A percentile compares a stretch with the other conserved stretches of the same genome.
phyloP scores from a whole-genome alignment of 2,797 vertebrate species.

The Myripristis jacobus region DNA sequence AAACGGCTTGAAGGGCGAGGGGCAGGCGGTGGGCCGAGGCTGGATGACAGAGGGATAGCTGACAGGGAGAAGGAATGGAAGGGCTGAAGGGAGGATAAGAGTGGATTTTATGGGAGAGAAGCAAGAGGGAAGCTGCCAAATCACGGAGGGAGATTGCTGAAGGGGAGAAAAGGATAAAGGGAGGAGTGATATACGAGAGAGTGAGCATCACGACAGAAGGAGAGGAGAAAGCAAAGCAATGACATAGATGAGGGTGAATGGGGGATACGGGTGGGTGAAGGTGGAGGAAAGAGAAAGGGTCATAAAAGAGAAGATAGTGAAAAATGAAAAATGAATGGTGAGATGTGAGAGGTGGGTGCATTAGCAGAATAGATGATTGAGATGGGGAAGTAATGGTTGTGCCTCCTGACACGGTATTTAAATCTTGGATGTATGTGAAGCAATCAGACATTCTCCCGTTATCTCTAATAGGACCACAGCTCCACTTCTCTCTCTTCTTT shows the following conservation, averaged over 20 bases:
- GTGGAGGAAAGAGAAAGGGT: slow-evolving; percentile 27
- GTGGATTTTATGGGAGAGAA: background rate
- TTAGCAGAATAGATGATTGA: slow-evolving; percentile 46
- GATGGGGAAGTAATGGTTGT: slow-evolving; percentile 57
- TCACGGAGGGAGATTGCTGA: slow-evolving; percentile 9
- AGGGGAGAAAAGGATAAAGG: slow-evolving; percentile 37
- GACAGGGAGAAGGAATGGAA: slow-evolving; percentile 35
- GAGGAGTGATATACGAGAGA: slow-evolving; percentile 47
- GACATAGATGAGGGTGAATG: slow-evolving; percentile 34
- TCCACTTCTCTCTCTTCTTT: slow-evolving; percentile 40
- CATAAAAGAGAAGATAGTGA: slow-evolving; percentile 30
- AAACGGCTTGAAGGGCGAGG: slow-evolving; percentile 52
- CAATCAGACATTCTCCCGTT: slow-evolving; percentile 59
- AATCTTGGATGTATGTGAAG: slow-evolving; percentile 22
- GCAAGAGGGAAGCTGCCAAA: background rate
- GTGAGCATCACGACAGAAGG: slow-evolving; percentile 31
- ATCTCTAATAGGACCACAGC: slow-evolving; percentile 59
- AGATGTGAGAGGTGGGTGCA: slow-evolving; percentile 34
- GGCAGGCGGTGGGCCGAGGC: slow-evolving; percentile 20
- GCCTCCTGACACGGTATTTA: slow-evolving; percentile 46
- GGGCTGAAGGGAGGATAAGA: slow-evolving; percentile 11
- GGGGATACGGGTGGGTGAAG: slow-evolving; percentile 45
- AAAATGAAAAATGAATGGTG: slow-evolving; percentile 33
- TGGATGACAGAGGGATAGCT: slow-evolving; percentile 24
- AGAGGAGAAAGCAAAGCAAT: slow-evolving; percentile 19